phyloP scores from a whole-genome alignment of 2,113 vertebrate genomes.

The Lamprologus tigripictilis region DNA sequence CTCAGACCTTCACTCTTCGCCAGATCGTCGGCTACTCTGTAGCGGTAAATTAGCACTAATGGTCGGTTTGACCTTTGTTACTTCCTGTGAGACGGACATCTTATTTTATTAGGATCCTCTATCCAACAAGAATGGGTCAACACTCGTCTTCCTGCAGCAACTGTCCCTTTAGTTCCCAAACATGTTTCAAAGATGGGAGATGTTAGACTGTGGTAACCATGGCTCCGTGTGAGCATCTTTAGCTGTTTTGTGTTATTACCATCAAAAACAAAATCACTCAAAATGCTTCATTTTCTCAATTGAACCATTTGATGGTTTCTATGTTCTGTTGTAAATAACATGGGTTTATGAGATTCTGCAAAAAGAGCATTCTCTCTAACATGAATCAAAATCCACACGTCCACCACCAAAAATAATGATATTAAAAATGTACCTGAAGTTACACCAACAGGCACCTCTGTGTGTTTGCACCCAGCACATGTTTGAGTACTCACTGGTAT shows the following conservation, averaged over 20 bases:
- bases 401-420: not conserved
- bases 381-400: not conserved
- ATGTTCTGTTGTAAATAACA: not conserved
- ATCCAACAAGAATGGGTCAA: not conserved
- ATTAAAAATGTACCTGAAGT: not conserved
- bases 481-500: not conserved
- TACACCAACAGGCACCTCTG: not conserved
- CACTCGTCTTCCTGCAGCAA: not conserved
- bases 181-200: not conserved
- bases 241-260: not conserved
- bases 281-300: not conserved
- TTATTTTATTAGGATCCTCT: not conserved
- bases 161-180: not conserved
- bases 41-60: not conserved
- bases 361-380: not conserved
- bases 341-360: not conserved
- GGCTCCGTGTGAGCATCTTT: not conserved
- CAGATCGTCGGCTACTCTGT: accelerated
- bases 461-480: not conserved
- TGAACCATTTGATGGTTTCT: not conserved
- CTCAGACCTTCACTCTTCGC: not conserved
- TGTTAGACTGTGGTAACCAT: not conserved
- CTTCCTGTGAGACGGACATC: not conserved
- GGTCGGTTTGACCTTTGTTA: not conserved
- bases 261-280: not conserved